phyloP scores from a whole-genome alignment of 2,797 vertebrate genomes.

The Amblyraja radiata region DNA sequence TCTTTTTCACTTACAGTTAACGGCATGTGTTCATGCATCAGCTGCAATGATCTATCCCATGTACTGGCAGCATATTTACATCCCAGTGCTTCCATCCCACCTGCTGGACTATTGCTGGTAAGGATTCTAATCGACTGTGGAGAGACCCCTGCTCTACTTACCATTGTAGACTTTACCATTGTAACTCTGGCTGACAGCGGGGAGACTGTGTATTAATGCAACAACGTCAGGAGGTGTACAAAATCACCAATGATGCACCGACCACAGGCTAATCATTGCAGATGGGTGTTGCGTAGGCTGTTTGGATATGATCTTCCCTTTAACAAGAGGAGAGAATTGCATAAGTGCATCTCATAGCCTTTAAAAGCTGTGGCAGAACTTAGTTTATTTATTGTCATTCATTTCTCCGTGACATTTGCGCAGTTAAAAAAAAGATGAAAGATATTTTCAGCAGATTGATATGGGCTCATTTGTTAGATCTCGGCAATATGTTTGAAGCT shows the following conservation, averaged over 20 bases:
- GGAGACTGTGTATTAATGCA: not conserved
- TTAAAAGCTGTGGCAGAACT: not conserved
- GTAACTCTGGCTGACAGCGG: not conserved
- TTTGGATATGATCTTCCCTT: not conserved
- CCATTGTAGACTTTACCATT: not conserved
- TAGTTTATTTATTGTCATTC: not conserved
- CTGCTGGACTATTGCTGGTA: slow-evolving; percentile 99
- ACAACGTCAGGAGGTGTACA: not conserved
- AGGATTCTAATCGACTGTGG: slow-evolving; percentile 52
- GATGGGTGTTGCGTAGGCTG: not conserved
- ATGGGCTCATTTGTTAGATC: not conserved
- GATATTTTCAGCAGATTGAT: not conserved
- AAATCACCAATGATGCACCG: not conserved
- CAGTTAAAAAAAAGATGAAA: not conserved
- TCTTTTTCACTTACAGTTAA: slow-evolving; percentile 67
- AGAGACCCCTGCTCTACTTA: slow-evolving; percentile 20
- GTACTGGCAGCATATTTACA: slow-evolving; percentile 99
- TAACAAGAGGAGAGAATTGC: not conserved
- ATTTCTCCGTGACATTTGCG: not conserved
- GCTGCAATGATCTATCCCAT: slow-evolving; percentile 91
- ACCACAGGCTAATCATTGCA: not conserved
- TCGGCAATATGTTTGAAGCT: not conserved
- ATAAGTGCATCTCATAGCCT: not conserved
- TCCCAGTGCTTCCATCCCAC: slow-evolving; percentile 92
- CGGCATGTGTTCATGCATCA: slow-evolving; percentile 91